Percentiles rank a stretch among this genome's conserved stretches.
phyloP scores from a whole-genome alignment of 2,113 vertebrate species.

The Paramisgurnus dabryanus region DNA sequence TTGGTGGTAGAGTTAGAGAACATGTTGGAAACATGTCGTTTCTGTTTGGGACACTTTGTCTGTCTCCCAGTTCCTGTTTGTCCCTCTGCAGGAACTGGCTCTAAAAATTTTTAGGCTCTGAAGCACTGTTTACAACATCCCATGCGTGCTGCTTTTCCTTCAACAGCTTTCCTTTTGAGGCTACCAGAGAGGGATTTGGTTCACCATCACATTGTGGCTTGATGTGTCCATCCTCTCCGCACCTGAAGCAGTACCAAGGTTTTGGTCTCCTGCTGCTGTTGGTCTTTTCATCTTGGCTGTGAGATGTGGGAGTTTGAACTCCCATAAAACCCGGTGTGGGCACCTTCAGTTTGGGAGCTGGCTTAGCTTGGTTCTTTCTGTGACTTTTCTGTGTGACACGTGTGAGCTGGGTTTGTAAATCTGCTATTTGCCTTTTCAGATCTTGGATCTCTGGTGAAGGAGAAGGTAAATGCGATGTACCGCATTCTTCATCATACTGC shows the following conservation, averaged over 20 bases:
- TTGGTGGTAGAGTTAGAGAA: background rate
- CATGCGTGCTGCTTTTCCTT: background rate
- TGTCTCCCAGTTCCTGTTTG: background rate
- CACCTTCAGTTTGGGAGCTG: background rate
- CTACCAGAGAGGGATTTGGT: background rate
- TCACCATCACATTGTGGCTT: background rate
- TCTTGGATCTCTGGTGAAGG: background rate
- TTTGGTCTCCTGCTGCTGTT: background rate
- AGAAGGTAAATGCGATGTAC: too few species aligned
- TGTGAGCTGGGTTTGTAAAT: conserved; percentile 1
- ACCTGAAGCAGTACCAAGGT: conserved; percentile 1
- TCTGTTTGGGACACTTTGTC: background rate
- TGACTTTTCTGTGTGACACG: background rate
- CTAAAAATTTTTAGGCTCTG: background rate
- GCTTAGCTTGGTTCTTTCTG: background rate
- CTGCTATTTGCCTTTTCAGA: background rate
- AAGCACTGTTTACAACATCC: background rate
- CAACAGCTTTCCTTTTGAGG: background rate
- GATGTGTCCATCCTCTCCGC: background rate
- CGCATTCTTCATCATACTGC: too few species aligned
- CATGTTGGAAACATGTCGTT: background rate
- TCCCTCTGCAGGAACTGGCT: background rate
- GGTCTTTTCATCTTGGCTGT: background rate
- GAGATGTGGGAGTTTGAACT: background rate
- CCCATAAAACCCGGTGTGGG: background rate